Evolutionary conservation across 2,797 vertebrate genomes (phyloP), one percentile per base, ranked within the genome.

Genomic region (Acestrorhynchus altus): DNA sequence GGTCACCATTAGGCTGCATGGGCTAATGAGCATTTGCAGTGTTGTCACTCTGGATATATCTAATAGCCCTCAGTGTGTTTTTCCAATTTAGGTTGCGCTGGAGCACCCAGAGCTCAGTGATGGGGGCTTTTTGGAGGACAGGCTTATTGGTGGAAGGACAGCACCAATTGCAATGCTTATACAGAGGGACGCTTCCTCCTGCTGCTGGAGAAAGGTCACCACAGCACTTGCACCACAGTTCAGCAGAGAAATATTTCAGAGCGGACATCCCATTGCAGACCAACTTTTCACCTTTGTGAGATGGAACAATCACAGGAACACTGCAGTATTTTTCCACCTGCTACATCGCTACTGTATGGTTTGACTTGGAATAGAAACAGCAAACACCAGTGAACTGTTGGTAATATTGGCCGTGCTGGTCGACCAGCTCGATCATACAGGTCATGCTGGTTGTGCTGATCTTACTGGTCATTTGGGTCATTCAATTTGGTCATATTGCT

Each of bases 41-140:
- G 68, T 88, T 93, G 92, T 93, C 93, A 92, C 44, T 79, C 89
- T 81, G 84, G 84, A 91, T 94, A 89, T 89, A 87, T 81, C 89
- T 93, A 93, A 94, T 93, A 80, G 86, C 68, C 83, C 66, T 87
- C 84, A 87, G 60, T 10, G 13, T 73, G 42, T 66, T 72, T 52
- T 39, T 35, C 31, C 72, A 68, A 56, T 44, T 61, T 51, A 35
- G 51, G 68, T 67, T 49, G 54, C 26, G 18, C 77, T 20, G 26
- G 49, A 78, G 69, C 47, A 40, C 69, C 28, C 57, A 13, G 40
- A 52, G 69, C 72, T 56, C 31, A 1, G 35, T 35, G 59, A 61
- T 18, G 11, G 35, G n/a, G 26, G 1, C 18, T 61, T n/a, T 60
- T 15, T 6, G 28, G 59, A 61, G 18, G 59, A 39, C 16, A 61